Percentiles rank a stretch among this genome's conserved stretches.
Evolutionary conservation across 2,888 invertebrate species (phyloP).

Genomic region (Rutpela maculata): DNA sequence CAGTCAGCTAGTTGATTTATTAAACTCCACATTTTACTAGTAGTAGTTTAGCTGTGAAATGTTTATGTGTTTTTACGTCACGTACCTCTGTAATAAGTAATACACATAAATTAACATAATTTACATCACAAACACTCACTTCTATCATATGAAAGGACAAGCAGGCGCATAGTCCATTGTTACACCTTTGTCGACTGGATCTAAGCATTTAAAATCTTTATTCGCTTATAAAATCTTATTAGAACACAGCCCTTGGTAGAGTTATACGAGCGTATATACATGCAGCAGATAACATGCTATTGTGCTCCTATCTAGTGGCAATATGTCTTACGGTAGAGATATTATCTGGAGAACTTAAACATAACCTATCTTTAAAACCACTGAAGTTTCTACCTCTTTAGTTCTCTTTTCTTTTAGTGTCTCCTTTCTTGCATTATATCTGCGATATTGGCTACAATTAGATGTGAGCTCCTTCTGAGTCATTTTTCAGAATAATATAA

Average conservation of each 20-base stretch:
- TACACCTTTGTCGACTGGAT: slow-evolving; percentile 8
- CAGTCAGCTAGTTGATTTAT: too few relatives aligned
- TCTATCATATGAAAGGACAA: not conserved
- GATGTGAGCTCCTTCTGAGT: not conserved
- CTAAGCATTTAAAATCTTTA: slow-evolving; percentile 1
- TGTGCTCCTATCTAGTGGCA: slow-evolving; percentile 71
- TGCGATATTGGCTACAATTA: slow-evolving; percentile 17
- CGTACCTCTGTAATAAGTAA: too few relatives aligned
- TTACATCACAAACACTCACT: too few relatives aligned
- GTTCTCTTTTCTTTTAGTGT: slow-evolving; percentile 40
- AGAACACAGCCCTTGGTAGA: slow-evolving; percentile 62
- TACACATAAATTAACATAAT: too few relatives aligned
- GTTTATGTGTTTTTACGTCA: too few relatives aligned
- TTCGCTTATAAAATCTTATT: slow-evolving; percentile 48
- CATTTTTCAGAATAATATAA: not conserved
- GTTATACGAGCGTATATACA: slow-evolving; percentile 68
- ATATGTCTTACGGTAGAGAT: slow-evolving; percentile 71
- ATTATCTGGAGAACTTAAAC: slow-evolving; percentile 70
- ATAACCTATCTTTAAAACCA: slow-evolving; percentile 68
- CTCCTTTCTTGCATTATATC: slow-evolving; percentile 21
- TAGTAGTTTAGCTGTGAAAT: too few relatives aligned
- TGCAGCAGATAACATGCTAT: slow-evolving; percentile 70
- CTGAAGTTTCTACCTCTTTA: slow-evolving; percentile 60
- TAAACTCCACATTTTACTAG: too few relatives aligned
- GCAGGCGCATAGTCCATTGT: not conserved